Evolutionary conservation across 2,888 invertebrate genomes (phyloP).

Genomic region (Ochlodes sylvanus): DNA sequence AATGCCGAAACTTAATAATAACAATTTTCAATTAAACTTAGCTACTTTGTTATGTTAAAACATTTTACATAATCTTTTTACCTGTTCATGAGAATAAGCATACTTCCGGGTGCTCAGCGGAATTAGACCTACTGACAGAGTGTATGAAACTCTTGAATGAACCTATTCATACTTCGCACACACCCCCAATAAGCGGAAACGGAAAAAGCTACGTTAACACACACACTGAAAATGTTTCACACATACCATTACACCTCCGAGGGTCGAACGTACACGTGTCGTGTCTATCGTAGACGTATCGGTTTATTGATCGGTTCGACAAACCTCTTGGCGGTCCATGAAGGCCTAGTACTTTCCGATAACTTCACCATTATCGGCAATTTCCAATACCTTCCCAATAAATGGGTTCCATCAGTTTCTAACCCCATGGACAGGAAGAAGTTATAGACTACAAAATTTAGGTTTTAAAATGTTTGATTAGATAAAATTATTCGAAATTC

Average conservation of each 20-base stretch:
- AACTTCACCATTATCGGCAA: conserved; percentile 79
- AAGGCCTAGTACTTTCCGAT: conserved; percentile 77
- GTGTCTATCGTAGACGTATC: conserved; percentile 35
- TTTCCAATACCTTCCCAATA: conserved; percentile 65
- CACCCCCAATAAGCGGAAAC: conserved; percentile 23
- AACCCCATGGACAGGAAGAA: background rate
- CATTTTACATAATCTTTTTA: too few species aligned
- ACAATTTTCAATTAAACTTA: too few species aligned
- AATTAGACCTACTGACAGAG: background rate
- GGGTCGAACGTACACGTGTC: conserved; percentile 23
- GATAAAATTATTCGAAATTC: too few species aligned
- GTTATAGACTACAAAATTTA: background rate
- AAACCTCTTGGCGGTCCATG: conserved; percentile 58
- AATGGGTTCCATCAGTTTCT: conserved; percentile 12
- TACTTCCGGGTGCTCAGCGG: too few species aligned
- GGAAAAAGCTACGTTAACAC: conserved; percentile 27
- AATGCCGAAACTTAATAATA: too few species aligned
- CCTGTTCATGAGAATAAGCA: too few species aligned
- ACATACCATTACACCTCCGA: conserved; percentile 7
- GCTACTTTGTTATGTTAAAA: too few species aligned
- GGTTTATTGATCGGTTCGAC: conserved; percentile 75
- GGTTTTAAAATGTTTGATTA: background rate
- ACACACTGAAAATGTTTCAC: conserved; percentile 21
- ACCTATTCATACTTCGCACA: conserved; percentile 15
- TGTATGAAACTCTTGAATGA: conserved; percentile 15